Conservation (phyloP, 2,113 vertebrate species). For the Tachysurus fulvidraco region DNA sequence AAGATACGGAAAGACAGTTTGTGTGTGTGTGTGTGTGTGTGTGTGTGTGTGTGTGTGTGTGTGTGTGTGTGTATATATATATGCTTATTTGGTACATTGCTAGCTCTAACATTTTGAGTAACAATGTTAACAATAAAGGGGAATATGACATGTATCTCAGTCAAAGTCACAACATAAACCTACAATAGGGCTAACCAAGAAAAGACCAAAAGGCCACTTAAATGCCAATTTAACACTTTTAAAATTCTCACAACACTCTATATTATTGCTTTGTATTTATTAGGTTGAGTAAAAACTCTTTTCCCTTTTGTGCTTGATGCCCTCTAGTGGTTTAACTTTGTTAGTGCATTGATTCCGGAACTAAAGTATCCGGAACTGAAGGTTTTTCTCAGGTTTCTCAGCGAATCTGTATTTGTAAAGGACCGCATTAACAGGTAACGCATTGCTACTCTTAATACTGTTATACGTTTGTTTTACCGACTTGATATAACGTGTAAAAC, state of each 20-base stretch:
- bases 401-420: slow-evolving; percentile 15
- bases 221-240: background rate
- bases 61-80: too few species aligned
- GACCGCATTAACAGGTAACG: background rate
- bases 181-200: background rate
- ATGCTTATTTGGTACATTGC: too few species aligned
- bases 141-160: background rate
- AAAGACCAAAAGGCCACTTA: background rate
- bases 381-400: background rate
- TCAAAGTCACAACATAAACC: background rate
- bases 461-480: background rate
- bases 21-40: too few species aligned
- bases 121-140: too few species aligned
- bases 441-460: background rate
- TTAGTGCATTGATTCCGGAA: background rate
- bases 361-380: slow-evolving; percentile 46
- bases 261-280: too few species aligned
- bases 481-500: background rate
- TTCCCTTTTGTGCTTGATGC: background rate
- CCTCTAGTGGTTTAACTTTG: slow-evolving; percentile 24
- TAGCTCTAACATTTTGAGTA: too few species aligned
- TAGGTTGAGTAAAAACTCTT: too few species aligned
- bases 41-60: too few species aligned
- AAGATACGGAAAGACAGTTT: background rate
- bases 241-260: too few species aligned